Conservation (phyloP, 2,113 vertebrate genomes). For the Thymallus thymallus region DNA sequence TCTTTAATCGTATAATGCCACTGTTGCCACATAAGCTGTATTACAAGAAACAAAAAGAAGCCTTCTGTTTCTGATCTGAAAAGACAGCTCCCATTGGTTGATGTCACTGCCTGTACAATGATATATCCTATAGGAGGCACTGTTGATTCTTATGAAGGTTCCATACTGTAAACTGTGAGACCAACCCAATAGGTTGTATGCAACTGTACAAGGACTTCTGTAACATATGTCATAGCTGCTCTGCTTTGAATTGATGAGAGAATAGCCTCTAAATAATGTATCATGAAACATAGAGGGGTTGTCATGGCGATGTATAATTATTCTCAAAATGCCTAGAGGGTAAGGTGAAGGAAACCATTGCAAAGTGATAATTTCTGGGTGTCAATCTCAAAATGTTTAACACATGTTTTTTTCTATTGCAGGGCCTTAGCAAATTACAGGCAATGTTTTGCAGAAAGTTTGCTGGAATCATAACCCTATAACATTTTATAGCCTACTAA, state of each 20-base stretch:
- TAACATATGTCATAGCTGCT: background rate
- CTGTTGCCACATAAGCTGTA: no score
- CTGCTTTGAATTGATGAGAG: no score
- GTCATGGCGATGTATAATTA: background rate
- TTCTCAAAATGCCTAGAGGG: background rate
- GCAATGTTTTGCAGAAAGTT: no score
- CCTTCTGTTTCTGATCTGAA: no score
- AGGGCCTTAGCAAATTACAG: no score
- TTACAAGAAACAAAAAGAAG: no score
- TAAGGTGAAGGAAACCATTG: background rate
- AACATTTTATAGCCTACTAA: background rate
- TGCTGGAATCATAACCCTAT: no score
- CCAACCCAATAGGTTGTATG: conserved; percentile 61
- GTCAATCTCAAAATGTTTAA: no score
- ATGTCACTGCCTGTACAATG: background rate
- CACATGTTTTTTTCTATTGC: no score
- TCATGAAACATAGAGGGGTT: background rate
- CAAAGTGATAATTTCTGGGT: background rate
- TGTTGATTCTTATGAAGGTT: conserved; percentile 62
- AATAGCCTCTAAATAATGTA: background rate
- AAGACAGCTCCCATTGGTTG: no score
- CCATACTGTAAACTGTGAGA: background rate
- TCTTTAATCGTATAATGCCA: no score
- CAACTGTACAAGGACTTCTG: conserved; percentile 2
- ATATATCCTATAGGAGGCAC: conserved; percentile 61